A percentile compares a stretch with the other conserved stretches of the same genome.
Evolutionary conservation across 1,140 invertebrate species (phyloP).

Genomic region (Apis cerana): DNA sequence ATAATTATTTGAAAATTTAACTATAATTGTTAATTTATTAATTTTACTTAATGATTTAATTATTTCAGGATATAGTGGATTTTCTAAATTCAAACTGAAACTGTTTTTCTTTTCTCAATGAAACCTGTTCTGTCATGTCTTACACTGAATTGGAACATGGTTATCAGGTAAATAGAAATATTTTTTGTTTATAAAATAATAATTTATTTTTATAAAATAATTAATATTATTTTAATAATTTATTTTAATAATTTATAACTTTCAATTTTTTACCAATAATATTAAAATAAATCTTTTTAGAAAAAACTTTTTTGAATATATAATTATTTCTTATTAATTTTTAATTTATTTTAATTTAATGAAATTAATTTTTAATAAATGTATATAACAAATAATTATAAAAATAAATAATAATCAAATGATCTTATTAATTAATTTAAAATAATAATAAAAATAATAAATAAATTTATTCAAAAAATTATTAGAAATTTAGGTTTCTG

Average conservation of each 20-base stretch:
- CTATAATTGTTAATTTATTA: no score
- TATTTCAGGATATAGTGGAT: conserved; percentile 33
- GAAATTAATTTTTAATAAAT: not conserved
- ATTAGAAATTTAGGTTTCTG: not conserved
- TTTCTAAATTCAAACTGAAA: conserved; percentile 30
- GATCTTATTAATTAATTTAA: not conserved
- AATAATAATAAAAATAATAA: not conserved
- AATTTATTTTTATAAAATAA: not conserved
- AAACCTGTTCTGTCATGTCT: conserved; percentile 86
- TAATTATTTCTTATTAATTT: not conserved
- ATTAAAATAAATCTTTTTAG: not conserved
- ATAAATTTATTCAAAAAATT: not conserved
- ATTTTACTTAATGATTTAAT: not conserved
- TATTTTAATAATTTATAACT: not conserved
- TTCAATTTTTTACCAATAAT: not conserved
- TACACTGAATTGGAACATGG: conserved; percentile 94
- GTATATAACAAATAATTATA: not conserved
- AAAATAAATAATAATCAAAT: no score
- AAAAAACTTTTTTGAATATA: not conserved
- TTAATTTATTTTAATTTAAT: not conserved
- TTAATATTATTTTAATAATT: not conserved
- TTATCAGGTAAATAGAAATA: conserved; percentile 85
- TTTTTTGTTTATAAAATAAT: no score
- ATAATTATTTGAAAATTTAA: not conserved
- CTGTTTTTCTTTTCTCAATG: conserved; percentile 73